Base-by-base conservation (phyloP, 2,888 invertebrate genomes). In the Cryptus viduatorius region DNA sequence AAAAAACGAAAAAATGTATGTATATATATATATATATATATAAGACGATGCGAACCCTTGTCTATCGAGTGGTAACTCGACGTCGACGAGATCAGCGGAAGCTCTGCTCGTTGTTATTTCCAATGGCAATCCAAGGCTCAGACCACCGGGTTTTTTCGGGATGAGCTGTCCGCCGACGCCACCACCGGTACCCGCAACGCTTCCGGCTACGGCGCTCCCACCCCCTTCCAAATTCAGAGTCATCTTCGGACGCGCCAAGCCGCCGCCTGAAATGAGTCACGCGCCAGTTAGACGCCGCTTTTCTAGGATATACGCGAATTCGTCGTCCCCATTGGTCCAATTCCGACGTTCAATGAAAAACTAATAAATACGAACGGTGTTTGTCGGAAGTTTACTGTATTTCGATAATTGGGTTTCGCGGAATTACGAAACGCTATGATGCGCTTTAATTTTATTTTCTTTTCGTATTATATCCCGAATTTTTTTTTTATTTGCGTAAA, bases 61-160 rank as follows among this genome's bases (percentile, higher is more conserved):
- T 93, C 97, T 95, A 93, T 98, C 97, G 87, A 98, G 95, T 87
- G 98, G 97, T 89, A 98, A 95, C 87, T 96, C 95, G 5, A 96
- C 95, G 92, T 98, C 98, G 88, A 98, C 96, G 86, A 96, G 95
- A 92, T 97, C 97, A 85, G 96, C 96, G 72, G 96, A 96, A 80
- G 96, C 96, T 56, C 94, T 91, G 82, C 95, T 95, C 65, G 94
- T 94, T 46, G 93, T 93, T 85, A 95, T 94, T 87, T 95, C 94
- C 82, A 95, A 90, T 48, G 94, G 94, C 71, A 94, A 89, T 69
- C 94, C 94, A 48, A 94, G 92, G 85, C 93, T 94, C 65, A 94
- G 89, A 48, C 93, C 94, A 44, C 94, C 94, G 31, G 94, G 94
- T 89, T 94, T 94, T 87, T 94, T 92, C 12, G 88, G 78, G 3